A percentile compares a stretch with the other conserved stretches of the same genome.
phyloP scores from a whole-genome alignment of 2,888 invertebrate genomes.

The Amphipoea oculea region DNA sequence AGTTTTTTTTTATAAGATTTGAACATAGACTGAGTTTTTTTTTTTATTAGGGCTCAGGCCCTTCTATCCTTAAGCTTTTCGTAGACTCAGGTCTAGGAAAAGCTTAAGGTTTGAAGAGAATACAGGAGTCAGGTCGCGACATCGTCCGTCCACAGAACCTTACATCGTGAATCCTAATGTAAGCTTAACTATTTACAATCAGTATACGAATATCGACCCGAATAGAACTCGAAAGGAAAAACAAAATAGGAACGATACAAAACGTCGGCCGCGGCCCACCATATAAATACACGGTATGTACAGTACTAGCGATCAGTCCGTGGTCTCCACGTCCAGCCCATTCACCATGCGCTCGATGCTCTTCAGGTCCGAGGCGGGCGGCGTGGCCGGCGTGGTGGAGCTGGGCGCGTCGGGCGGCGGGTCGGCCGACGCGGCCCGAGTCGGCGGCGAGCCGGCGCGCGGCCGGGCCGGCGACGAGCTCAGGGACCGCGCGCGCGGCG shows the following conservation, averaged over 20 bases:
- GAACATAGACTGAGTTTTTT: too few relatives aligned
- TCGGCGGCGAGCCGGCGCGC: slow-evolving; percentile 82
- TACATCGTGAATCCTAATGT: slow-evolving; percentile 79
- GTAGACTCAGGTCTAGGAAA: too few relatives aligned
- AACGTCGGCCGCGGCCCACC: slow-evolving; percentile 81
- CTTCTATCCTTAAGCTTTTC: too few relatives aligned
- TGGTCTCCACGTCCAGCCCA: slow-evolving; percentile 96
- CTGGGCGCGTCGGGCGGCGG: slow-evolving; percentile 90
- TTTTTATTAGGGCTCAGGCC: not conserved
- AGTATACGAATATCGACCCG: slow-evolving; percentile 88
- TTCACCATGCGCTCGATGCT: slow-evolving; percentile 99
- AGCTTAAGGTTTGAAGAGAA: not conserved
- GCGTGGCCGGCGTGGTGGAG: slow-evolving; percentile 89
- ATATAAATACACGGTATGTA: slow-evolving; percentile 89
- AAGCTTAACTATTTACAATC: slow-evolving; percentile 89
- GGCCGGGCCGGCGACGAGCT: slow-evolving; percentile 91
- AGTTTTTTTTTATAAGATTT: not conserved
- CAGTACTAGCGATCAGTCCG: slow-evolving; percentile 86
- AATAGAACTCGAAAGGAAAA: slow-evolving; percentile 88
- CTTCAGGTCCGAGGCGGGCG: slow-evolving; percentile 95
- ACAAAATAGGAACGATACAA: slow-evolving; percentile 90
- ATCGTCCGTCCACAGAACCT: slow-evolving; percentile 67
- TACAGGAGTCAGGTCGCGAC: slow-evolving; percentile 57
- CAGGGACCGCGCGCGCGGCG: slow-evolving; percentile 93
- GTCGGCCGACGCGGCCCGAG: slow-evolving; percentile 89